Evolutionary conservation across 1,140 invertebrate species (phyloP).

Genomic region (Drosophila grimshawi): DNA sequence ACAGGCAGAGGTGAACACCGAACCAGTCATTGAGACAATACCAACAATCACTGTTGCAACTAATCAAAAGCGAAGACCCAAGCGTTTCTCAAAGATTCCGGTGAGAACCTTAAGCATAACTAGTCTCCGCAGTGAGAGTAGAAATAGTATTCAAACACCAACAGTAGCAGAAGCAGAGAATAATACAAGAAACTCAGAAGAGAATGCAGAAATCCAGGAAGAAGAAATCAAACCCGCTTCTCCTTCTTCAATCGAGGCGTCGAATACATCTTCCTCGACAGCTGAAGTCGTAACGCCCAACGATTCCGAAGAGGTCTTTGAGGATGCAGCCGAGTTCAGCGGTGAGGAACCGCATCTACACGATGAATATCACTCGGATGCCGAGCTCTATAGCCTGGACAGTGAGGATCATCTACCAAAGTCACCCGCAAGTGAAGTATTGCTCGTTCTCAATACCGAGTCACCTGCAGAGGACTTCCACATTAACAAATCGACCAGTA

Average conservation of each 20-base stretch:
- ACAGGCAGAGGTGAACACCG: neutral
- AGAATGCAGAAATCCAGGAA: neutral
- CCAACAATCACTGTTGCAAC: neutral
- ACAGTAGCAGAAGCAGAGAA: conserved; percentile 8
- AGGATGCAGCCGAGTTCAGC: conserved; percentile 69
- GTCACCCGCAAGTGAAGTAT: conserved; percentile 50
- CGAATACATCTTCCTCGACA: neutral
- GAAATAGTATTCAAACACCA: conserved; percentile 34
- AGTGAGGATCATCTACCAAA: conserved; percentile 49
- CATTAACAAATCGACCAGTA: conserved; percentile 51
- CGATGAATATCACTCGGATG: conserved; percentile 64
- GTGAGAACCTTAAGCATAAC: conserved; percentile 61
- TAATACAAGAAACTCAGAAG: neutral
- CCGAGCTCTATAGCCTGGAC: conserved; percentile 71
- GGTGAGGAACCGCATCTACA: conserved; percentile 30
- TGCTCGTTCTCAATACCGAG: conserved; percentile 34
- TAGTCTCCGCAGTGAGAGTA: conserved; percentile 61
- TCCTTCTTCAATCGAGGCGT: neutral
- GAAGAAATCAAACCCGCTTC: neutral
- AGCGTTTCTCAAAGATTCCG: conserved; percentile 70
- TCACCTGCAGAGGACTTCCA: conserved; percentile 4
- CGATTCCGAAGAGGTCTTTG: conserved; percentile 64
- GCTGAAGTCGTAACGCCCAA: conserved; percentile 18
- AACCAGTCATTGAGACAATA: neutral
- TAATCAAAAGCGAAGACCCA: conserved; percentile 40